Percentiles rank a stretch among this genome's conserved stretches.
These are phyloP conservation scores for Gymnosoma rotundatum DNA, from an alignment of 2,888 invertebrate species.

Conservation along the genomic window DNA sequence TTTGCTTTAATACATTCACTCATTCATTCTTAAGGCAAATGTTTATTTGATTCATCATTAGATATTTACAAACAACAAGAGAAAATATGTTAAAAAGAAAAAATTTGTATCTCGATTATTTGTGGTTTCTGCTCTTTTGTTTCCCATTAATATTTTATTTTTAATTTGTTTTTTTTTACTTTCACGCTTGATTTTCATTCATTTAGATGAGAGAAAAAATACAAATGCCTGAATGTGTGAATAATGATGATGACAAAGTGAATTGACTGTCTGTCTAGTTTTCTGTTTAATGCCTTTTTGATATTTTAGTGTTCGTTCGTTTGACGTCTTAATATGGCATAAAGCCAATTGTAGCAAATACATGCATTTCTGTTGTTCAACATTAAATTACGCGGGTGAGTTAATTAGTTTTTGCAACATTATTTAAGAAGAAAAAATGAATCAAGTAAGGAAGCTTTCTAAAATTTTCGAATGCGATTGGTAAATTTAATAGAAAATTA, in stretches of 20 bases:
- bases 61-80: background rate
- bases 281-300: conserved; percentile 16
- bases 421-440: too few relatives aligned
- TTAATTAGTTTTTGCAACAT: too few relatives aligned
- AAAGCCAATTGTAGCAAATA: conserved; percentile 31
- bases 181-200: conserved; percentile 19
- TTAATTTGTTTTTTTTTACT: background rate
- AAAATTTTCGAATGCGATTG: too few relatives aligned
- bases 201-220: conserved; percentile 10
- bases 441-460: too few relatives aligned
- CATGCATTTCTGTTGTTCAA: too few relatives aligned
- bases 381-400: too few relatives aligned
- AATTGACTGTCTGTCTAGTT: background rate
- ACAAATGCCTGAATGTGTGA: conserved; percentile 2
- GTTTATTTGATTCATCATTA: conserved; percentile 40
- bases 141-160: background rate
- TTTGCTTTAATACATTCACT: background rate
- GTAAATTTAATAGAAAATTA: too few relatives aligned
- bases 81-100: background rate
- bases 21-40: conserved; percentile 42
- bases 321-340: conserved; percentile 51
- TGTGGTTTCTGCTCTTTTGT: background rate
- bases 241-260: conserved; percentile 25
- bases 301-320: conserved; percentile 14
- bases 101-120: background rate